Evolutionary conservation across 2,113 vertebrate genomes (phyloP).

Genomic region (Otocyon megalotis): DNA sequence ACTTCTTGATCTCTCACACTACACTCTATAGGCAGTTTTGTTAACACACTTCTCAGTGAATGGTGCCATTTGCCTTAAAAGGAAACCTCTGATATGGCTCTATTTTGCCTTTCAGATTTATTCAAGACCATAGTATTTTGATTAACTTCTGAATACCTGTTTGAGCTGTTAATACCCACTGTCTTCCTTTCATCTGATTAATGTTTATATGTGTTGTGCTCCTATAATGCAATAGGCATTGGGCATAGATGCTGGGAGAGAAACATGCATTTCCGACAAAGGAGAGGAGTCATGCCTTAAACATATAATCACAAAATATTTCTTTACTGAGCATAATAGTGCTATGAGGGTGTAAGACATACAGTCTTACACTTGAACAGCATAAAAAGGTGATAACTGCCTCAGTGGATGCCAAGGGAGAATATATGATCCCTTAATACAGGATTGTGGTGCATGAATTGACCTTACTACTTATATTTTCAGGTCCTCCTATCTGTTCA

Average conservation of each 20-base stretch:
- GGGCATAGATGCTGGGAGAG: neutral
- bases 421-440: neutral
- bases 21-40: neutral
- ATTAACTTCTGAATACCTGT: neutral
- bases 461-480: neutral
- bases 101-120: neutral
- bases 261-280: neutral
- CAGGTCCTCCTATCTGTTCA: neutral
- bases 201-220: neutral
- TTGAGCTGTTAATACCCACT: neutral
- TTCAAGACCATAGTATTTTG: neutral
- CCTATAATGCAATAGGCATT: neutral
- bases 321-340: neutral
- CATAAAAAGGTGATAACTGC: neutral
- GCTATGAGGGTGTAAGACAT: neutral
- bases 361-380: neutral
- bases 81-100: neutral
- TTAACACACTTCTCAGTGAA: neutral
- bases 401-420: neutral
- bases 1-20: neutral
- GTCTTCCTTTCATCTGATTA: neutral
- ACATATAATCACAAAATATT: neutral
- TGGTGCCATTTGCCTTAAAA: neutral
- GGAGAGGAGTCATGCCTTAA: neutral
- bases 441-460: neutral